Evolutionary conservation across 2,888 invertebrate genomes (phyloP), one percentile per base, ranked within the genome.

Genomic region (Ectemnius cavifrons): DNA sequence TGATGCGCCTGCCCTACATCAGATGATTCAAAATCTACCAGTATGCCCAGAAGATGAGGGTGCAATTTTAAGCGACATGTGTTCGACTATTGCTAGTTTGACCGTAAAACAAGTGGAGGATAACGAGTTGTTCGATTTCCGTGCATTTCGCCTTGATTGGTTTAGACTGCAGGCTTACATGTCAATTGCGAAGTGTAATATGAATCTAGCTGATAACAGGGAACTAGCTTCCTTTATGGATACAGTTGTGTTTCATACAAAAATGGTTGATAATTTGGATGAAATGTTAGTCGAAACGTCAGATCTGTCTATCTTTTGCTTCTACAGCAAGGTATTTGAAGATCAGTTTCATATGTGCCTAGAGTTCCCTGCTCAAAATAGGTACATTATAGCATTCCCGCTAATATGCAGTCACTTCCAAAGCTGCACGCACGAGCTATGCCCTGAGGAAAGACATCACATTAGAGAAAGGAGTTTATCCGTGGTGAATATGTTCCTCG

Each of bases 321-420:
- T 99, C 89, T 99, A 98, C 91, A 98, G 95, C 87, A 96, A 97
- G 92, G 97, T 98, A 90, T 99, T 99, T 92, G 98, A 99, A 91
- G 98, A 97, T 87, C 99, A 99, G 91, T 99, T 99, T 90, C 98
- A 98, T 88, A 97, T 98, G 97, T 99, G 99, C 91, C 92, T 99
- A 82, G 99, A 99, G 91, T 98, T 99, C 89, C 99, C 99, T 45
- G 98, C 99, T 23, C 99, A 99, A 92, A 98, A 98, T 91, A 95
- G 99, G 57, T 99, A 97, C 90, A 98, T 99, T 79, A 97, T 99
- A 81, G 98, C 99, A 65, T 99, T 99, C 91, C 99, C 99, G 8
- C 93, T 99, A 70, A 97, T 99, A 84, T 99, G 99, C 91, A 97
- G 97, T 79, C 99, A 99, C 91, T 99, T 99, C 89, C 98, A 98